A percentile compares a stretch with the other conserved stretches of the same genome.
phyloP scores from a whole-genome alignment of 2,113 vertebrate genomes.

The Coregonus clupeaformis region DNA sequence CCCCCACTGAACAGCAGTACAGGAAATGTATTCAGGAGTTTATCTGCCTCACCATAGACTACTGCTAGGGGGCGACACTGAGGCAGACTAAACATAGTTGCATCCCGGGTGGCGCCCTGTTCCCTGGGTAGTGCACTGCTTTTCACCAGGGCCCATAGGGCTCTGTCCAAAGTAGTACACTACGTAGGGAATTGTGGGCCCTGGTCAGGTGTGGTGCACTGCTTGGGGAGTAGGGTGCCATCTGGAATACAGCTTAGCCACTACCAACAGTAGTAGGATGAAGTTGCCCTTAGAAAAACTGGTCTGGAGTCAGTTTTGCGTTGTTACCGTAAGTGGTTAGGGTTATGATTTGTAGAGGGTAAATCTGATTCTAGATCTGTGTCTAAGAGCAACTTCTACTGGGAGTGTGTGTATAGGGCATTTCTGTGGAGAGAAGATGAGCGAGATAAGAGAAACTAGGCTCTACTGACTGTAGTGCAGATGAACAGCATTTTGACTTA shows the following conservation, averaged over 20 bases:
- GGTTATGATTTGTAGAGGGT: not conserved
- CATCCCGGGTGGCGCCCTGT: too few relatives aligned
- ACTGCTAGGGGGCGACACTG: conserved; percentile 63
- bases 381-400: not conserved
- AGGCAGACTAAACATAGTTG: not conserved
- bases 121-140: too few relatives aligned
- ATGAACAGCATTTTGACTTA: not conserved
- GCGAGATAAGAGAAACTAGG: not conserved
- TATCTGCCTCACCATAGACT: conserved; percentile 86
- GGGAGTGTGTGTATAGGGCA: not conserved
- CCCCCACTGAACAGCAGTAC: conserved; percentile 96
- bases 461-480: too few relatives aligned
- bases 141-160: too few relatives aligned
- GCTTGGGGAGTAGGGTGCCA: too few relatives aligned
- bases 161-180: too few relatives aligned
- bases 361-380: conserved; percentile 1
- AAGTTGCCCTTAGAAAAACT: conserved; percentile 46
- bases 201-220: too few relatives aligned
- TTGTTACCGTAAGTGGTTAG: not conserved
- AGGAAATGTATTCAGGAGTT: conserved; percentile 97
- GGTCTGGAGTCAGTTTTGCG: conserved; percentile 39
- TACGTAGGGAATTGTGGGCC: too few relatives aligned
- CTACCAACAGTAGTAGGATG: not conserved
- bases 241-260: too few relatives aligned
- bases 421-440: not conserved